A percentile compares a stretch with the other conserved stretches of the same genome.
Conservation (phyloP, 1,140 invertebrate genomes). For the Tribolium castaneum region DNA sequence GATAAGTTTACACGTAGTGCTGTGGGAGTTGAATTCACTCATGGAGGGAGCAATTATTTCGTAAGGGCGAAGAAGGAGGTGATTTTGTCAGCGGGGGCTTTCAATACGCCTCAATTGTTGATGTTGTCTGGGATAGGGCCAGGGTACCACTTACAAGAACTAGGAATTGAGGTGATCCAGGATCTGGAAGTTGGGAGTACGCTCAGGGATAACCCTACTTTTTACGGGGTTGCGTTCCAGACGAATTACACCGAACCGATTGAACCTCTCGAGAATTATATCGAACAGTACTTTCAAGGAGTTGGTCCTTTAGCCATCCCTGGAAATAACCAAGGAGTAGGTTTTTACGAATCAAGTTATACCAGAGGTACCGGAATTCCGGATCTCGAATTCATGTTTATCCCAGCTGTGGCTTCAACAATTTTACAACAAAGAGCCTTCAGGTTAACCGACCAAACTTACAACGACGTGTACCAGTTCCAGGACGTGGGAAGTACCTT, state of each 20-base stretch:
- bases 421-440: not conserved
- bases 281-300: conserved; percentile 61
- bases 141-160: conserved; percentile 63
- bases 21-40: conserved; percentile 67
- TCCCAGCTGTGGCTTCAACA: not conserved
- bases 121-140: conserved; percentile 72
- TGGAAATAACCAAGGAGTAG: conserved; percentile 75
- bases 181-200: conserved; percentile 72
- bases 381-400: not conserved
- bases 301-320: conserved; percentile 78
- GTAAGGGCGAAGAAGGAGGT: conserved; percentile 65
- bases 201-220: conserved; percentile 82
- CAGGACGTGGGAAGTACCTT: not conserved
- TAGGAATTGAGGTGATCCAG: conserved; percentile 62
- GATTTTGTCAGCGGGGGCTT: conserved; percentile 66
- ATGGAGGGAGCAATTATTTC: conserved; percentile 56
- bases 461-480: not conserved
- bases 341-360: not conserved
- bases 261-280: not conserved
- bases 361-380: not conserved
- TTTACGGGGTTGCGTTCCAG: conserved; percentile 80
- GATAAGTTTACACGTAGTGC: conserved; percentile 69
- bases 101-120: conserved; percentile 67
- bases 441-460: not conserved
- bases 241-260: conserved; percentile 28